Percentiles rank a stretch among this genome's conserved stretches.
Evolutionary conservation across 2,888 invertebrate species (phyloP).

Genomic region (Anoncus sp.): DNA sequence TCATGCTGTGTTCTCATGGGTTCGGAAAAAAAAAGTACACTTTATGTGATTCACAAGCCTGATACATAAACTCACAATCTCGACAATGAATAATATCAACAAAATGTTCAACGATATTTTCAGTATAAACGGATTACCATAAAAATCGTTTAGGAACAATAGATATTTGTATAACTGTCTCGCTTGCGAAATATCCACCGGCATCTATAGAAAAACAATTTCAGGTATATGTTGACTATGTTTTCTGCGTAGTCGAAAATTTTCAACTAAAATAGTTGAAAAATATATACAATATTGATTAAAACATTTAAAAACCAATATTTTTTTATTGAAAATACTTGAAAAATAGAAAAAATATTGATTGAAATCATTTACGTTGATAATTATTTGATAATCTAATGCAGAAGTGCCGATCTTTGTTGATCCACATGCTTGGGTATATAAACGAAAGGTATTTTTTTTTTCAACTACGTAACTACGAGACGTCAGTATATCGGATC

Average conservation of each 20-base stretch:
- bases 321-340: too few relatives aligned
- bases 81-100: background rate
- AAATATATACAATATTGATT: too few relatives aligned
- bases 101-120: too few relatives aligned
- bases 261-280: too few relatives aligned
- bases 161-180: background rate
- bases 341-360: too few relatives aligned
- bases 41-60: constrained; percentile 35
- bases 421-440: background rate
- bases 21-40: constrained; percentile 31
- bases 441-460: background rate
- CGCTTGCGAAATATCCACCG: background rate
- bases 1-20: constrained; percentile 45
- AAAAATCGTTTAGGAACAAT: constrained; percentile 5
- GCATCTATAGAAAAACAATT: background rate
- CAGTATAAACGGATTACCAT: too few relatives aligned
- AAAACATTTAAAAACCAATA: too few relatives aligned
- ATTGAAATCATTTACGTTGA: too few relatives aligned
- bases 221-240: too few relatives aligned
- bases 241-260: too few relatives aligned
- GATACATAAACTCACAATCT: constrained; percentile 12
- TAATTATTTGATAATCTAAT: background rate
- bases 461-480: background rate
- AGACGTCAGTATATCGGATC: background rate
- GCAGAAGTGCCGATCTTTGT: background rate